These are phyloP conservation scores for Drosophila paramelanica DNA, from an alignment of 2,888 invertebrate genomes.

Conservation along the genomic window DNA sequence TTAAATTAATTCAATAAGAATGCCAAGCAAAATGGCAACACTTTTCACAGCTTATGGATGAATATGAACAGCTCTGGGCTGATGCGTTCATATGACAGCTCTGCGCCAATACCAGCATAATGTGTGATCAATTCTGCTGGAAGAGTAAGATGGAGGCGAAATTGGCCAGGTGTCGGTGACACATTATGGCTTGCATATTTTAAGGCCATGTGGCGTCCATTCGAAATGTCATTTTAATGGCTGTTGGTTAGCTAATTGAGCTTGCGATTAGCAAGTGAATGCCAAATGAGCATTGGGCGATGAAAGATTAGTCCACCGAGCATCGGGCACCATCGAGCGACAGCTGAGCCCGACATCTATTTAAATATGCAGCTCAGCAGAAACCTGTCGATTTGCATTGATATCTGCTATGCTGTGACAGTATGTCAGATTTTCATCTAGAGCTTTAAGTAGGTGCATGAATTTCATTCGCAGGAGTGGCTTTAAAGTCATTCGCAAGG, in stretches of 20 bases:
- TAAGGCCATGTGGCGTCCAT: constrained; percentile 46
- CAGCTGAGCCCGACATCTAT: constrained; percentile 37
- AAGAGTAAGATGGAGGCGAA: constrained; percentile 17
- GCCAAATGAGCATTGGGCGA: constrained; percentile 40
- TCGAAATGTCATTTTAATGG: constrained; percentile 64
- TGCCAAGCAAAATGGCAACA: constrained; percentile 30
- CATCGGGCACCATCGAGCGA: constrained; percentile 13
- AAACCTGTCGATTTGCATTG: constrained; percentile 43
- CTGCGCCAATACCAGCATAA: constrained; percentile 40
- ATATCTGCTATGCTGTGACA: constrained; percentile 2
- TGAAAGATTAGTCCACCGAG: constrained; percentile 20
- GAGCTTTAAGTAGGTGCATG: constrained; percentile 11
- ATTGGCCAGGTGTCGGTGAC: constrained; percentile 52
- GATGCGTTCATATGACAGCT: constrained; percentile 20
- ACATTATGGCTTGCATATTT: constrained; percentile 73
- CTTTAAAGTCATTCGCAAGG: constrained; percentile 61
- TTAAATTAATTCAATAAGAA: constrained; percentile 47
- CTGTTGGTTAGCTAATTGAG: constrained; percentile 71
- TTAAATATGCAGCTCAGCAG: constrained; percentile 48
- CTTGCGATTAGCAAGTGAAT: constrained; percentile 62
- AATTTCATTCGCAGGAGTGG: constrained; percentile 25
- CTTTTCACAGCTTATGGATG: constrained; percentile 33
- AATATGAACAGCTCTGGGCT: constrained; percentile 12
- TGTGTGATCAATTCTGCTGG: constrained; percentile 36
- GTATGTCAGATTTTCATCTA: constrained; percentile 15